Evolutionary conservation across 1,140 invertebrate species (phyloP), one percentile per base, ranked within the genome.

Genomic region (Fopius arisanus): DNA sequence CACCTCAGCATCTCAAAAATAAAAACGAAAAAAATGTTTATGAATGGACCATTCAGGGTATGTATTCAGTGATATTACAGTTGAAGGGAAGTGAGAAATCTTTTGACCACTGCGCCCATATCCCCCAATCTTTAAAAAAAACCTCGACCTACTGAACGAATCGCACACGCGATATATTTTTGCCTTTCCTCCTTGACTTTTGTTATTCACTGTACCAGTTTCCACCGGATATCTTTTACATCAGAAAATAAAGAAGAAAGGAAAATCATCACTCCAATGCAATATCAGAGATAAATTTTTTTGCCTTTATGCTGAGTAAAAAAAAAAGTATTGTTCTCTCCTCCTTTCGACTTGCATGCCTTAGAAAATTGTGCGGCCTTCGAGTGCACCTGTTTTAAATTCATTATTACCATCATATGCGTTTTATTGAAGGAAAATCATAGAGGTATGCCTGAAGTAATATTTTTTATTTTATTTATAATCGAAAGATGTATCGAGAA

Each of bases 61-160:
- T 31, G 67, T 68, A 26, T 68, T 16, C 19, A 68, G 19, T 26
- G 41, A 31, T 54, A 70, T 70, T 70, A 48, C 41, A 48, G 40
- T 14, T 29, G 67, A 70, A 70, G 73, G 43, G 73, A 74, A 74
- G 73, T 70, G 73, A 69, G 73, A 75, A 75, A 75, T 73, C 71
- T 73, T 51, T 66, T 7, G 23, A 12, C 16, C 37, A 66, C 66
- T 72, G 43, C 3, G 65, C 43, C 62, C 10, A 37, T 37, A 37
- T 67, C 37, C 66, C 37, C n/a, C n/a, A 37, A 68, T 33, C 48
- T 33, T 54, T 67, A 43, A 48, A 29, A 68, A 71, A 75, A 72
- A 59, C 74, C 66, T 72, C 74, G 74, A 75, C 74, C 74, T 72
- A 75, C 65, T 72, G 43, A 72, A 69, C 48, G 37, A 31, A 54